A percentile compares a stretch with the other conserved stretches of the same genome.
Conservation (phyloP, 2,888 invertebrate genomes). For the Drosophila neotestacea region DNA sequence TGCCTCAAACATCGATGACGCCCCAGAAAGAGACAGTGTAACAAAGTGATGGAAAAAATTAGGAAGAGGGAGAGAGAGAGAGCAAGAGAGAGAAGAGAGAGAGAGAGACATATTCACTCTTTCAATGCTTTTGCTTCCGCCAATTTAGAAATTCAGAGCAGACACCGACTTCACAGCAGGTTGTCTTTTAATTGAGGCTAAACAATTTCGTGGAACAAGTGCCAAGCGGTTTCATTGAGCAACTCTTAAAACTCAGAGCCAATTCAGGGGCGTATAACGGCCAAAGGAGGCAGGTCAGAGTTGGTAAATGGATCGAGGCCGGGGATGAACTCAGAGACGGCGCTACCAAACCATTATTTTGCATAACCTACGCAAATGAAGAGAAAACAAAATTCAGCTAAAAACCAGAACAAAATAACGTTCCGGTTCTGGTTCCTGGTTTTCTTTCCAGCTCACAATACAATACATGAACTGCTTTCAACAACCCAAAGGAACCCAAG, state of each 20-base stretch:
- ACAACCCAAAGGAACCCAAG: too few relatives aligned
- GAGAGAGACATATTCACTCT: conserved; percentile 9
- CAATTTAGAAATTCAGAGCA: conserved; percentile 64
- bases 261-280: conserved; percentile 4
- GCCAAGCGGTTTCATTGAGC: conserved; percentile 62
- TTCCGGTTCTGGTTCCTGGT: too few relatives aligned
- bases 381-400: background rate
- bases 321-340: background rate
- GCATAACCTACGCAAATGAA: conserved; percentile 16
- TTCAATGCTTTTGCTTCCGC: conserved; percentile 58
- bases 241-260: background rate
- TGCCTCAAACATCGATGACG: conserved; percentile 67
- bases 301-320: background rate
- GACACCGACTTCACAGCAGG: conserved; percentile 68
- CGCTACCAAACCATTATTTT: conserved; percentile 20
- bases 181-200: conserved; percentile 70
- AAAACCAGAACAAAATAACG: background rate
- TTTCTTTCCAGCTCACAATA: too few relatives aligned
- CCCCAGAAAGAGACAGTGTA: conserved; percentile 12
- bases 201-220: conserved; percentile 44
- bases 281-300: background rate
- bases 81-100: background rate
- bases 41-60: background rate
- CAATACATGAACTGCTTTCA: too few relatives aligned
- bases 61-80: background rate